A percentile compares a stretch with the other conserved stretches of the same genome.
These are phyloP conservation scores for Cardiocondyla obscurior DNA, from an alignment of 1,140 invertebrate genomes.

Conservation along the genomic window DNA sequence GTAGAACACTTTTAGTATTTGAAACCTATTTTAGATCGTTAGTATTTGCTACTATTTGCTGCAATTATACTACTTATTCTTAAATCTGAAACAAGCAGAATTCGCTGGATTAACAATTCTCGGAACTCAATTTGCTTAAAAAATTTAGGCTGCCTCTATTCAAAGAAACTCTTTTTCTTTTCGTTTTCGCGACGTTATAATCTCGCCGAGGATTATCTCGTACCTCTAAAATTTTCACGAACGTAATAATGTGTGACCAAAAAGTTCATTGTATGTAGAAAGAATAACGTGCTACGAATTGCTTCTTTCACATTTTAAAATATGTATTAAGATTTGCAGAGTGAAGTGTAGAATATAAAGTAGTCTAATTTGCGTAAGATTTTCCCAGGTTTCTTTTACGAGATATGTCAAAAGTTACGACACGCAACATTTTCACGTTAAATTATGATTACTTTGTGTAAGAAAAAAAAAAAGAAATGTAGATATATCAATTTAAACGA, in stretches of 20 bases:
- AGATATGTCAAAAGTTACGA: neutral
- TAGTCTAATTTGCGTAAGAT: conserved; percentile 2
- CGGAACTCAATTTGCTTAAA: neutral
- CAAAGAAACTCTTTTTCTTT: too few species aligned
- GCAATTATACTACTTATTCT: conserved; percentile 17
- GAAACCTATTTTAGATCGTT: too few species aligned
- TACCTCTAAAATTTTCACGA: conserved; percentile 21
- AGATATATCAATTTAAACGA: neutral
- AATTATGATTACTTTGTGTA: neutral
- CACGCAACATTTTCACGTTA: neutral
- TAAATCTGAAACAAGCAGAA: neutral
- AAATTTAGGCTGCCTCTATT: conserved; percentile 16
- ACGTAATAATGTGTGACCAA: neutral
- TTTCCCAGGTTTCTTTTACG: neutral
- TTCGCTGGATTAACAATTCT: neutral
- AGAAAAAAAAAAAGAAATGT: neutral
- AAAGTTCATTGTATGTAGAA: neutral
- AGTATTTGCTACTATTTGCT: too few species aligned
- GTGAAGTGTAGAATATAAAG: conserved; percentile 11
- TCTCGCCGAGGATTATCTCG: neutral
- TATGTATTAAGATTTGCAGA: conserved; percentile 10
- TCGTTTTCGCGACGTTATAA: neutral
- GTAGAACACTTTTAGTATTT: too few species aligned
- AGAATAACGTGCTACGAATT: neutral
- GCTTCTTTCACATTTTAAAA: neutral